Conservation (phyloP, 2,888 invertebrate genomes). For the Argynnis bischoffii region DNA sequence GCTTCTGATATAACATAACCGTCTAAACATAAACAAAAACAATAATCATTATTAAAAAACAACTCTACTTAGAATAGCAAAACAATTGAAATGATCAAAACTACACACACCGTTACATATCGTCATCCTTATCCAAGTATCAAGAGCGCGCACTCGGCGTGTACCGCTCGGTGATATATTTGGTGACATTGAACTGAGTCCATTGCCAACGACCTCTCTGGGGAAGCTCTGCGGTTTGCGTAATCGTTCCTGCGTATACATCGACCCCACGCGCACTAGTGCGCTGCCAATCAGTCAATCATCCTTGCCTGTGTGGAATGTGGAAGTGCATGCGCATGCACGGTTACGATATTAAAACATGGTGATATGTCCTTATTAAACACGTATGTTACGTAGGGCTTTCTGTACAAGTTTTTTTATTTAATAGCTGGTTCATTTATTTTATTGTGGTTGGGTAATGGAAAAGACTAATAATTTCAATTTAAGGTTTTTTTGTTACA, state of each 20-base stretch:
- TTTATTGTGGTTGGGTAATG: too few relatives aligned
- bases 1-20: too few relatives aligned
- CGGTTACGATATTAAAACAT: slow-evolving; percentile 27
- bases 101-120: not conserved
- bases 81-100: slow-evolving; percentile 17
- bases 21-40: too few relatives aligned
- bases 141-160: slow-evolving; percentile 50
- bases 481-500: too few relatives aligned
- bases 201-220: slow-evolving; percentile 82
- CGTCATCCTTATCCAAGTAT: slow-evolving; percentile 50
- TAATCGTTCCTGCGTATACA: slow-evolving; percentile 74
- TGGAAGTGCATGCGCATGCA: slow-evolving; percentile 35
- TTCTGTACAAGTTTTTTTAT: not conserved
- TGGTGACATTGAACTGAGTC: slow-evolving; percentile 82
- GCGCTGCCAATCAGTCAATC: slow-evolving; percentile 38
- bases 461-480: too few relatives aligned
- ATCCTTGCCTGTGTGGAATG: slow-evolving; percentile 36
- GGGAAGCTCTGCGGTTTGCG: slow-evolving; percentile 78
- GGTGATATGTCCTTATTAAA: slow-evolving; percentile 28
- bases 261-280: slow-evolving; percentile 51
- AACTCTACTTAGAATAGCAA: too few relatives aligned
- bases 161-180: slow-evolving; percentile 71
- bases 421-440: too few relatives aligned
- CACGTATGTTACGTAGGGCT: not conserved
- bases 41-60: too few relatives aligned